Percentiles rank a stretch among this genome's conserved stretches.
phyloP scores from a whole-genome alignment of 92 coral and sea anemone species.

The Anthopleura xanthogrammica region DNA sequence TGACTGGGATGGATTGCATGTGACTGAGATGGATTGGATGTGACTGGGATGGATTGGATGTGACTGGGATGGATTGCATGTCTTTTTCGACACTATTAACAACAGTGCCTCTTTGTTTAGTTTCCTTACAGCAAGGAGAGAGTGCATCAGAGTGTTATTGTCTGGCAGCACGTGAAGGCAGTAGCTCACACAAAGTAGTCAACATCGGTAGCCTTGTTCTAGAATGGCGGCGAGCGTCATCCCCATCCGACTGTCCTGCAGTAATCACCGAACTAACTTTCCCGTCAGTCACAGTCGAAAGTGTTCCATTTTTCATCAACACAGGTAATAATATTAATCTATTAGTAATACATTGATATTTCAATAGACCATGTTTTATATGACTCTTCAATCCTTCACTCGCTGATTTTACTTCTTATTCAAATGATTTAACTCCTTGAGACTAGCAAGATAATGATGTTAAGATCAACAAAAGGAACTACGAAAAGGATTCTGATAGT shows the following conservation, averaged over 20 bases:
- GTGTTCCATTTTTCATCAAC: constrained; percentile 82
- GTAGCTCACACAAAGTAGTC: constrained; percentile 68
- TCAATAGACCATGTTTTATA: too few relatives aligned
- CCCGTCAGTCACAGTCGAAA: constrained; percentile 92
- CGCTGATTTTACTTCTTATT: too few relatives aligned
- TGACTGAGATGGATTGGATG: too few relatives aligned
- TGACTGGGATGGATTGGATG: too few relatives aligned
- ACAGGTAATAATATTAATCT: constrained; percentile 62
- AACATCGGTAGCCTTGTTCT: constrained; percentile 86
- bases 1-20: too few relatives aligned
- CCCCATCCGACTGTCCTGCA: constrained; percentile 75
- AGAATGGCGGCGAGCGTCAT: constrained; percentile 83
- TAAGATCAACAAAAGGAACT: too few relatives aligned
- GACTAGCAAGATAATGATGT: too few relatives aligned
- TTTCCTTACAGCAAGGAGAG: constrained; percentile 92
- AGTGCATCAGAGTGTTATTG: constrained; percentile 99
- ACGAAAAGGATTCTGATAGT: too few relatives aligned
- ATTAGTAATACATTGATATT: not conserved
- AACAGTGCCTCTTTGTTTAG: constrained; percentile 13
- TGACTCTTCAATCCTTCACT: too few relatives aligned
- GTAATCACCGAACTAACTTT: constrained; percentile 85
- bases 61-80: not conserved
- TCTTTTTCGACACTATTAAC: too few relatives aligned
- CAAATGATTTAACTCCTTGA: too few relatives aligned
- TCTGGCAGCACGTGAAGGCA: constrained; percentile 73